A percentile compares a stretch with the other conserved stretches of the same genome.
Evolutionary conservation across 2,888 invertebrate species (phyloP).

Genomic region (Athetis lepigone): DNA sequence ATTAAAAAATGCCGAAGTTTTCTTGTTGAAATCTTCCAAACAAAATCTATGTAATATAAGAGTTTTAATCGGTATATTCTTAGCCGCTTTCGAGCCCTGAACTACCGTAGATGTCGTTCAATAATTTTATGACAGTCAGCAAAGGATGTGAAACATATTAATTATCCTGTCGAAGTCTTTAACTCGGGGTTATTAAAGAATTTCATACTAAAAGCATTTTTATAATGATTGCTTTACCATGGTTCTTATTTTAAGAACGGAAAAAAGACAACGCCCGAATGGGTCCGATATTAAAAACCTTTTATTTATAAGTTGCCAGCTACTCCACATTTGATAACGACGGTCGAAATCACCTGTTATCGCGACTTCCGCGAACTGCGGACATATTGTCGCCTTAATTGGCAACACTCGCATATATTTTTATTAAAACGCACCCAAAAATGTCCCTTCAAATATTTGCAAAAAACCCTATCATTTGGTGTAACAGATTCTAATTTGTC

Average conservation of each 20-base stretch:
- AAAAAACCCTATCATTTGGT: slow-evolving; percentile 63
- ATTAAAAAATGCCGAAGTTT: too few relatives aligned
- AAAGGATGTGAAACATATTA: neutral
- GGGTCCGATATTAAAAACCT: slow-evolving; percentile 9
- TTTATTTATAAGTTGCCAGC: slow-evolving; percentile 26
- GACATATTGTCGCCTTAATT: slow-evolving; percentile 52
- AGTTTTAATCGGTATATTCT: too few relatives aligned
- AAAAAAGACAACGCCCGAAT: slow-evolving; percentile 14
- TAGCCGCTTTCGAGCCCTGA: too few relatives aligned
- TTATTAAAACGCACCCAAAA: slow-evolving; percentile 64
- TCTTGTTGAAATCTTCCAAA: too few relatives aligned
- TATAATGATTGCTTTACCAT: neutral
- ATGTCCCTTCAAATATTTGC: slow-evolving; percentile 62
- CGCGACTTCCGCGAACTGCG: slow-evolving; percentile 33
- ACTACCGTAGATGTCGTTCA: neutral
- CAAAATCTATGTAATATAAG: too few relatives aligned
- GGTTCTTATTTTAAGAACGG: neutral
- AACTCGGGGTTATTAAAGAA: neutral
- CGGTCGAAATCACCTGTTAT: slow-evolving; percentile 27
- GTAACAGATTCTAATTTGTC: slow-evolving; percentile 69
- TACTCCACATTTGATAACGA: slow-evolving; percentile 35
- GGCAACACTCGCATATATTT: slow-evolving; percentile 56
- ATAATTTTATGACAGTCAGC: neutral
- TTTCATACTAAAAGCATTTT: neutral
- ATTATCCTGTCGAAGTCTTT: neutral